phyloP scores from a whole-genome alignment of 2,113 vertebrate species.

The Sarotherodon lohbergeri region DNA sequence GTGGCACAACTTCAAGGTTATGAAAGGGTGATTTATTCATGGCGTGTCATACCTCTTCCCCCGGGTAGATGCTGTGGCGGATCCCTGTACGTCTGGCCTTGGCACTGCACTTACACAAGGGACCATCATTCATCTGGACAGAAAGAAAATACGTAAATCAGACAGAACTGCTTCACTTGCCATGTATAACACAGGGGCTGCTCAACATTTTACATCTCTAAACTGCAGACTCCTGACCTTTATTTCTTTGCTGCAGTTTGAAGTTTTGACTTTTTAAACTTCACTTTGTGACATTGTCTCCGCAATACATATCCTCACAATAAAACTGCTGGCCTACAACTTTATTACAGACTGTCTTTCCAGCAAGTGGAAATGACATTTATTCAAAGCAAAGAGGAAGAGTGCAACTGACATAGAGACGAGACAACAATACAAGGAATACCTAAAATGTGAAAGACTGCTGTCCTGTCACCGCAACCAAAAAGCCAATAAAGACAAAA shows the following conservation, averaged over 20 bases:
- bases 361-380: not conserved
- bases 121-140: conserved; percentile 96
- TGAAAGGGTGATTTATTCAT: conserved; percentile 56
- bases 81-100: conserved; percentile 96
- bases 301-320: not conserved
- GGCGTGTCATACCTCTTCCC: conserved; percentile 83
- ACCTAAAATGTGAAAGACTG: not conserved
- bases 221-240: conserved; percentile 13
- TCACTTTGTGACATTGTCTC: not conserved
- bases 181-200: not conserved
- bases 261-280: not conserved
- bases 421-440: not conserved
- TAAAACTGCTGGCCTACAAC: not conserved
- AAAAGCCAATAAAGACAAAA: not conserved
- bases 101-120: conserved; percentile 95
- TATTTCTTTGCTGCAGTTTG: not conserved
- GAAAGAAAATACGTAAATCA: conserved; percentile 38
- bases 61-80: conserved; percentile 97
- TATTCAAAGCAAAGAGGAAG: not conserved
- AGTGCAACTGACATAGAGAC: not conserved
- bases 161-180: not conserved
- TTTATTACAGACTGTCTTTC: not conserved
- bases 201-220: not conserved
- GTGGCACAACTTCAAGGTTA: conserved; percentile 46
- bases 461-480: not conserved